Evolutionary conservation across 2,113 vertebrate genomes (phyloP).

Genomic region (Oplegnathus fasciatus): DNA sequence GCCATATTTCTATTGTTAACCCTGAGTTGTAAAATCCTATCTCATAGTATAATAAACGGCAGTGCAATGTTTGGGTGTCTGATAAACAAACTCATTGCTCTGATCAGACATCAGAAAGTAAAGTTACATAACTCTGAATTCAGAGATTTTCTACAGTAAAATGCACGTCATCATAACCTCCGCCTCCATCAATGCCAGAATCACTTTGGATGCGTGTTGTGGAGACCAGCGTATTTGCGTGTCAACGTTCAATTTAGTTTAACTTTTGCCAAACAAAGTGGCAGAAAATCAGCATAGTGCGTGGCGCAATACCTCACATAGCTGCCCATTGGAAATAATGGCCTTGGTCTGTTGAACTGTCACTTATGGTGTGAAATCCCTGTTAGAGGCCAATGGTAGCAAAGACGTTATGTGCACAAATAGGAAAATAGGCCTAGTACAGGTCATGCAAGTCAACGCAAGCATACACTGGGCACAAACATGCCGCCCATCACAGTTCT

Average conservation of each 20-base stretch:
- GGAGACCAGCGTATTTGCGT: neutral
- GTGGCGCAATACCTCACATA: neutral
- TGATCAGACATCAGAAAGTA: neutral
- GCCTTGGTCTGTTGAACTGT: neutral
- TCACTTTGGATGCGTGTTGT: neutral
- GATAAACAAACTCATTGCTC: no score
- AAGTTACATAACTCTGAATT: neutral
- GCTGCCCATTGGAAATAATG: neutral
- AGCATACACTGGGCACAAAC: neutral
- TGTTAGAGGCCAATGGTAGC: neutral
- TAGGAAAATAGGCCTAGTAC: no score
- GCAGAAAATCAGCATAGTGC: neutral
- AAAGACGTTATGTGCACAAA: no score
- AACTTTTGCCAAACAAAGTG: neutral
- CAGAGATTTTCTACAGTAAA: neutral
- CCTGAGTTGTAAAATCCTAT: no score
- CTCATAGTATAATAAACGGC: no score
- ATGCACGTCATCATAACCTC: neutral
- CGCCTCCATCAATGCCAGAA: neutral
- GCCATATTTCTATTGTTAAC: no score
- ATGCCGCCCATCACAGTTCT: neutral
- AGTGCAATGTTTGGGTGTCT: no score
- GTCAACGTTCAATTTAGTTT: neutral
- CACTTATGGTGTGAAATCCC: neutral
- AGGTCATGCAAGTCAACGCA: no score